A percentile compares a stretch with the other conserved stretches of the same genome.
Conservation (phyloP, 2,888 invertebrate genomes). For the Auanema freiburgensis region DNA sequence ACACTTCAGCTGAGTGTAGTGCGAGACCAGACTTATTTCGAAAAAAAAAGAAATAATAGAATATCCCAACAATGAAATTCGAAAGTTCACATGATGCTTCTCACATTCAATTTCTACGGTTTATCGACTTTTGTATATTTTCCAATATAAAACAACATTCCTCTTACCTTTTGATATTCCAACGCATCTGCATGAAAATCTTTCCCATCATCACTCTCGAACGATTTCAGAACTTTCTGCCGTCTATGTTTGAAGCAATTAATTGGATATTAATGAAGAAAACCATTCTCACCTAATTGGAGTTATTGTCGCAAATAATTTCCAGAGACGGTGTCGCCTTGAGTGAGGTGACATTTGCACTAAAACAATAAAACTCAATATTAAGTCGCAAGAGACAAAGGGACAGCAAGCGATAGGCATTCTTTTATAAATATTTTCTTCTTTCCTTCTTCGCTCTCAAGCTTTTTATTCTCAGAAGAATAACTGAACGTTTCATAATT, state of each 20-base stretch:
- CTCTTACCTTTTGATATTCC: neutral
- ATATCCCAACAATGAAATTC: neutral
- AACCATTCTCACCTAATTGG: conserved; percentile 14
- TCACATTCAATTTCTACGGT: neutral
- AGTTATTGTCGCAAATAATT: conserved; percentile 22
- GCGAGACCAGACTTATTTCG: too few species aligned
- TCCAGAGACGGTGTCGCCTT: conserved; percentile 13
- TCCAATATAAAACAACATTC: neutral
- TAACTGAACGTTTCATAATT: too few species aligned
- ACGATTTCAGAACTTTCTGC: conserved; percentile 9
- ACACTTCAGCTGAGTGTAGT: too few species aligned
- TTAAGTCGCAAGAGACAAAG: neutral
- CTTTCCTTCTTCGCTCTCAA: conserved; percentile 6
- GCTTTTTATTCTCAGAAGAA: too few species aligned
- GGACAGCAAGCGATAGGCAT: conserved; percentile 10
- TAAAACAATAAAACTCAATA: conserved; percentile 4
- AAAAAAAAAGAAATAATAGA: conserved; percentile 3
- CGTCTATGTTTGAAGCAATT: conserved; percentile 3
- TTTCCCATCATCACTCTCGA: neutral
- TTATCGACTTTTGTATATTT: neutral
- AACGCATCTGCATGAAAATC: neutral
- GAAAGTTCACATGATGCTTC: neutral
- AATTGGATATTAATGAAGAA: neutral
- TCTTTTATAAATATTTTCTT: conserved; percentile 1
- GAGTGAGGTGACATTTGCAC: conserved; percentile 17